A percentile compares a stretch with the other conserved stretches of the same genome.
These are phyloP conservation scores for Strigamia maritima DNA, from an alignment of 2,888 invertebrate species.

Conservation along the genomic window DNA sequence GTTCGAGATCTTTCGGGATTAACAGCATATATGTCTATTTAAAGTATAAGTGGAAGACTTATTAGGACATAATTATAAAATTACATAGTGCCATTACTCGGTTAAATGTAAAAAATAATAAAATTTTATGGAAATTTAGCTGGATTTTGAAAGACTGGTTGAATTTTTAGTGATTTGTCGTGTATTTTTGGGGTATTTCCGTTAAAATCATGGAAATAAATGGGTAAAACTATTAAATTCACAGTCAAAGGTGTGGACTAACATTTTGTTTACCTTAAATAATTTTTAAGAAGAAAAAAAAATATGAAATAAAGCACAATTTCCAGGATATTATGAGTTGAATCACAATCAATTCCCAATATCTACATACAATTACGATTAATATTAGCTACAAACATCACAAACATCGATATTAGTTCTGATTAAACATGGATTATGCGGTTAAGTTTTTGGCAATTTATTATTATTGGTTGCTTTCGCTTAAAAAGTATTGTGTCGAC, in stretches of 20 bases:
- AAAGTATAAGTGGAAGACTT: not conserved
- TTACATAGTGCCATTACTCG: not conserved
- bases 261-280: not conserved
- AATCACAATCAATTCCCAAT: not conserved
- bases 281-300: not conserved
- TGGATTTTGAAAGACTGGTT: not conserved
- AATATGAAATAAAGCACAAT: not conserved
- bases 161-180: not conserved
- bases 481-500: not conserved
- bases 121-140: not conserved
- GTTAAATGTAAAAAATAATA: not conserved
- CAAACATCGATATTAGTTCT: not conserved
- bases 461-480: not conserved
- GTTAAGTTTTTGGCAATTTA: not conserved
- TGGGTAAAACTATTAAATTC: not conserved
- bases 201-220: not conserved
- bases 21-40: not conserved
- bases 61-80: not conserved
- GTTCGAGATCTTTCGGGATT: not conserved
- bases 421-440: not conserved
- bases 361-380: not conserved
- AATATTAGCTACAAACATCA: not conserved
- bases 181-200: not conserved
- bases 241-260: constrained; percentile 4
- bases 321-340: not conserved